These are phyloP conservation scores for Oopsacas minuta DNA, from an alignment of 37 sponge, comb jelly and placozoan species.

Conservation along the genomic window DNA sequence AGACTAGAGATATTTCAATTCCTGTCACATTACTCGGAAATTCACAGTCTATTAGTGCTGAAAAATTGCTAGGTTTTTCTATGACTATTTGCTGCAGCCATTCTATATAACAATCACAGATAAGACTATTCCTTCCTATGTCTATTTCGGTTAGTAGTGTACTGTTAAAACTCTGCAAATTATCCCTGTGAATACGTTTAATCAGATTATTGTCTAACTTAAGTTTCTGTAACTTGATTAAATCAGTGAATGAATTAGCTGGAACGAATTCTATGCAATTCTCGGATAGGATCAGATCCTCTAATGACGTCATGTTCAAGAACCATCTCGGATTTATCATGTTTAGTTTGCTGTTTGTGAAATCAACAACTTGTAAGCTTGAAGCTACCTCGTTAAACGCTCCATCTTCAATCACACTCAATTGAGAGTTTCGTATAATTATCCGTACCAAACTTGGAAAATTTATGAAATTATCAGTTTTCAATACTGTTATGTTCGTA, in stretches of 20 bases:
- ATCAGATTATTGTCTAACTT: background rate
- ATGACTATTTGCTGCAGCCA: background rate
- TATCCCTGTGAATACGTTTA: background rate
- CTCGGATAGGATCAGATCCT: background rate
- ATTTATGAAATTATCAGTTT: background rate
- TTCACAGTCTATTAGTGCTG: background rate
- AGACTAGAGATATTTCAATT: background rate
- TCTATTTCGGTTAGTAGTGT: background rate
- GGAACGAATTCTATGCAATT: background rate
- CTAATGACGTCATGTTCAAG: background rate
- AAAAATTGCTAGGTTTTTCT: background rate
- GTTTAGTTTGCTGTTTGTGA: background rate
- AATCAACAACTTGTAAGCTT: background rate
- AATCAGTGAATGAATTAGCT: background rate
- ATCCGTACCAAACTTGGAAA: background rate
- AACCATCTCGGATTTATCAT: background rate
- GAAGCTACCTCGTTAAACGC: background rate
- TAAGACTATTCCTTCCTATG: background rate
- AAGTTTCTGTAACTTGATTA: background rate
- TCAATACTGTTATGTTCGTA: background rate
- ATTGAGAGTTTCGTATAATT: background rate
- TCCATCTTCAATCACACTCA: background rate
- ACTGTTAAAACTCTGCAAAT: background rate
- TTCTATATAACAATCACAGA: background rate
- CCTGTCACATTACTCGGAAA: background rate